Percentiles rank a stretch among this genome's conserved stretches.
These are phyloP conservation scores for Agrochola macilenta DNA, from an alignment of 2,888 invertebrate genomes.

Conservation along the genomic window DNA sequence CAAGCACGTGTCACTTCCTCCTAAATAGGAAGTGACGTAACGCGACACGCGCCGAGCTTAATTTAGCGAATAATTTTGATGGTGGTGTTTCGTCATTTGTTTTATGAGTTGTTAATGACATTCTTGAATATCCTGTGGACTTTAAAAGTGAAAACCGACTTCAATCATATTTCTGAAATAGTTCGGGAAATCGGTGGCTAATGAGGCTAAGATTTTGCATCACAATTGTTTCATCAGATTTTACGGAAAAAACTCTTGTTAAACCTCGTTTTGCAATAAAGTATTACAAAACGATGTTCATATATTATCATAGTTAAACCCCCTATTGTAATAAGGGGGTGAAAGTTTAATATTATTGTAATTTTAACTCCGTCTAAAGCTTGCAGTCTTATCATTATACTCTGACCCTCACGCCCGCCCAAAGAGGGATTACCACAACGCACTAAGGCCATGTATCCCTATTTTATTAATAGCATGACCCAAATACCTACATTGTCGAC, in stretches of 20 bases:
- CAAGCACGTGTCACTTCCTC: constrained; percentile 70
- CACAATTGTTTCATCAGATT: too few relatives aligned
- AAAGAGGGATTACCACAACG: constrained; percentile 18
- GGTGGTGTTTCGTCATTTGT: constrained; percentile 15
- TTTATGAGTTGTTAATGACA: constrained; percentile 32
- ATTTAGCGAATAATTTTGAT: constrained; percentile 61
- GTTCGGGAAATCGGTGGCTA: too few relatives aligned
- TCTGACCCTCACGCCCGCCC: constrained; percentile 1
- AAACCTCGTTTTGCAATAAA: too few relatives aligned
- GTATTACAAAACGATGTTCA: too few relatives aligned
- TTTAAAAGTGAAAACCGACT: too few relatives aligned
- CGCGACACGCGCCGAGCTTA: constrained; percentile 50
- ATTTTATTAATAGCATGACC: constrained; percentile 49
- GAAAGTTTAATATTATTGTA: constrained; percentile 14
- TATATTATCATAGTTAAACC: not conserved
- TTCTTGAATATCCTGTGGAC: not conserved
- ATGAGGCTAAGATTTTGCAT: too few relatives aligned
- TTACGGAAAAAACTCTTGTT: too few relatives aligned
- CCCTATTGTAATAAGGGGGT: not conserved
- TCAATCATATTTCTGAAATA: too few relatives aligned
- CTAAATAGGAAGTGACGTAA: constrained; percentile 63
- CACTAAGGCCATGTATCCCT: not conserved
- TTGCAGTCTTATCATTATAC: not conserved
- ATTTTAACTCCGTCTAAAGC: constrained; percentile 32
- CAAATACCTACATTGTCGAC: constrained; percentile 58